phyloP scores from a whole-genome alignment of 2,797 vertebrate species.

The Natrix natrix region DNA sequence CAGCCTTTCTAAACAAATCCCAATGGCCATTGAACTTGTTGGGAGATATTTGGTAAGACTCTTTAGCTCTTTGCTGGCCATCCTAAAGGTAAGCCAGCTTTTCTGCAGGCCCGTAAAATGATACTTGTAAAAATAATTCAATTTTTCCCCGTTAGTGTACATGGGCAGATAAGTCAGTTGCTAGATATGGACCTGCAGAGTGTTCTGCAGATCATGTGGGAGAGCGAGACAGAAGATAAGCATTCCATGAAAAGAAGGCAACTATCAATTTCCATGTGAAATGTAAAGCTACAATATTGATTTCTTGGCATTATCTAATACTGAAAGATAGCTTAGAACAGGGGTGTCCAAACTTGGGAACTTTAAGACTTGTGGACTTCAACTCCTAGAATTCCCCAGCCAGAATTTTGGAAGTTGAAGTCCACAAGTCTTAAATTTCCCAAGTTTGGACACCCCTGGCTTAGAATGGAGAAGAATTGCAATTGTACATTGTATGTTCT shows the following conservation, averaged over 20 bases:
- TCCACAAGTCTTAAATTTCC: no score
- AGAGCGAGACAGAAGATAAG: background rate
- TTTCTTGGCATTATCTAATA: background rate
- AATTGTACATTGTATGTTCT: background rate
- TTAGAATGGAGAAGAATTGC: background rate
- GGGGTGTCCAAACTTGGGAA: no score
- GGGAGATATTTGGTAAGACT: background rate
- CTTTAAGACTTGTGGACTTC: no score
- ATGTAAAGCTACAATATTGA: background rate
- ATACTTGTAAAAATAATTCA: background rate
- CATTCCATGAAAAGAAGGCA: background rate
- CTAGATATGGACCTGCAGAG: background rate
- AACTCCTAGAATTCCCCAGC: no score
- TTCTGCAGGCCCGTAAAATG: background rate
- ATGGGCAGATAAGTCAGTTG: background rate
- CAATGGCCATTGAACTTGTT: background rate
- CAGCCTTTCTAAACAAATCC: background rate
- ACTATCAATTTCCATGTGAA: background rate
- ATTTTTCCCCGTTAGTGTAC: background rate
- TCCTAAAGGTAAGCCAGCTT: background rate
- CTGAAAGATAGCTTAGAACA: background rate
- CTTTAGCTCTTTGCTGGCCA: background rate
- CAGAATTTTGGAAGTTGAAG: no score
- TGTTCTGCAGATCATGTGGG: background rate
- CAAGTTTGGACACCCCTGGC: no score